Base-by-base conservation (phyloP, 2,888 invertebrate species). In the Lasioglossum zephyrum region DNA sequence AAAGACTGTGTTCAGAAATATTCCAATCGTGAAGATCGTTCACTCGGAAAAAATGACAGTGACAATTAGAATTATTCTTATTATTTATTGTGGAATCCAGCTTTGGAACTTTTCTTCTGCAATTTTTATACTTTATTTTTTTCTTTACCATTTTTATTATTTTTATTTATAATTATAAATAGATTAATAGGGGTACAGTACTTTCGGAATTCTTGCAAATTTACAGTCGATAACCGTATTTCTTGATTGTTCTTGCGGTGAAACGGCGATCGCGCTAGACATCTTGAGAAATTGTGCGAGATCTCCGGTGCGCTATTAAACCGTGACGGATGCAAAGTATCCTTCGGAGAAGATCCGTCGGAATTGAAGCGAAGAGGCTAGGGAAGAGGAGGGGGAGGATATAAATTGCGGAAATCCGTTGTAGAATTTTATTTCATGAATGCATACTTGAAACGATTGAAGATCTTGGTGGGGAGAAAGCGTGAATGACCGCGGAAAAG, bases 401-500 rank as follows among this genome's bases (percentile, higher is more conserved):
- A 72, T 84, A 83, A 83, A 83, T 84, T 75, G 84, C 85, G 85
- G 85, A 84, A 76, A 79, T 85, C 84, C 84, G 79, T 76, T 73
- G 75, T 79, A 79, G 66, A 74, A 85, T 80, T 84, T 87, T 77
- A 84, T 87, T 85, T 74, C 81, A 75, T 49, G 73, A 69, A 53
- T 72, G 77, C 77, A 57, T 73, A 80, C 77, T 81, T 81, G 81
- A 85, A 80, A 85, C 57, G 77, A 81, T 77, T 77, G 77, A 77
- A 80, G 85, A 81, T 72, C 69, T 11, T 73, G 49, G 85, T 63
- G 80, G 85, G 77, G 85, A 81, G 85, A 79, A 79, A 79, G 84
- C 85, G 81, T 85, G 85, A 85, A 85, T 85, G 85, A 77, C 80
- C 85, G 81, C 85, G 74, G 85, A 49, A 74, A 84, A 81, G 85